A percentile compares a stretch with the other conserved stretches of the same genome.
These are phyloP conservation scores for Lithosia quadra DNA, from an alignment of 2,888 invertebrate genomes.

Conservation along the genomic window DNA sequence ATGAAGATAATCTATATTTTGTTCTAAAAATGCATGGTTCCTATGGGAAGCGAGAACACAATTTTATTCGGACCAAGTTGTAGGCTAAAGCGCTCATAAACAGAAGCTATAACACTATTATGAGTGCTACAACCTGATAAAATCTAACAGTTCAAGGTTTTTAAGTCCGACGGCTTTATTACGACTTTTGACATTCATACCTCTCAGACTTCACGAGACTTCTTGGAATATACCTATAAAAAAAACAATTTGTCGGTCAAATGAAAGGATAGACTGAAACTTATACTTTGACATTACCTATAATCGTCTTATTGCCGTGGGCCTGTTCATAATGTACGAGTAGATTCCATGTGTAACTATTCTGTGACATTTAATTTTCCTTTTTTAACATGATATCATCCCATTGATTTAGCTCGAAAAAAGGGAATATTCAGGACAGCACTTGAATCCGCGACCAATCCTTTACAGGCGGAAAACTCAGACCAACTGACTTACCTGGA, in stretches of 20 bases:
- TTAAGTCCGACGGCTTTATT: slow-evolving; percentile 3
- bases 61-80: not conserved
- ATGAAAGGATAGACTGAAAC: not conserved
- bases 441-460: too few relatives aligned
- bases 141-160: not conserved
- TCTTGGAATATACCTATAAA: not conserved
- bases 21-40: not conserved
- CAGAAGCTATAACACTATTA: not conserved
- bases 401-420: too few relatives aligned
- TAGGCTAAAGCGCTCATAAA: slow-evolving; percentile 1
- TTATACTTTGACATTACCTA: not conserved
- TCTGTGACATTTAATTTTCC: not conserved
- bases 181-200: not conserved
- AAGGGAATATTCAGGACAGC: too few relatives aligned
- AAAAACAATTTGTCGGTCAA: not conserved
- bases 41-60: not conserved
- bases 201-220: not conserved
- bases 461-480: too few relatives aligned
- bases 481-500: too few relatives aligned
- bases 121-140: slow-evolving; percentile 6
- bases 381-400: not conserved
- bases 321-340: too few relatives aligned
- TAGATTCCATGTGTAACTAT: not conserved
- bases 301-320: not conserved
- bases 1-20: not conserved